A percentile compares a stretch with the other conserved stretches of the same genome.
These are phyloP conservation scores for Cossypha niveicapilla DNA, from an alignment of 2,797 vertebrate species.

Conservation along the genomic window DNA sequence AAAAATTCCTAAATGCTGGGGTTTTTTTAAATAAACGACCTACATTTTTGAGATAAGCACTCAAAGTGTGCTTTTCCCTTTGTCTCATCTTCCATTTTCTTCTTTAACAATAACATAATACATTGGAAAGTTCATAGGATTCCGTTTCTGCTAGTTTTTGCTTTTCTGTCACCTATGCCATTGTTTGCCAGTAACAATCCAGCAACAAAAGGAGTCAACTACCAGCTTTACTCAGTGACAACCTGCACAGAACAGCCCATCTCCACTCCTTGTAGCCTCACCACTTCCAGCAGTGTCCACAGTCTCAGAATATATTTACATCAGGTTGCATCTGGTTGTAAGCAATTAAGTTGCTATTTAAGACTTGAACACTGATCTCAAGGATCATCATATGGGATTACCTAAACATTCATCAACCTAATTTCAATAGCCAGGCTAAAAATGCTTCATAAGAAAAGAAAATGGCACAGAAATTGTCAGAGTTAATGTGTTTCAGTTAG, in stretches of 20 bases:
- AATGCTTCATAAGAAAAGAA: not conserved
- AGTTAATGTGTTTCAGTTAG: not conserved
- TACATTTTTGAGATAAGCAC: not conserved
- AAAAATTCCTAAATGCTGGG: not conserved
- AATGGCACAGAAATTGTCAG: not conserved
- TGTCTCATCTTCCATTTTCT: not conserved
- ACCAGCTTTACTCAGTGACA: not conserved
- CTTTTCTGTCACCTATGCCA: not conserved
- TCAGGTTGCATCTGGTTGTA: not conserved
- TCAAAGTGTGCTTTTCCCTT: not conserved
- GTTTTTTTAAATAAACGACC: rapidly evolving
- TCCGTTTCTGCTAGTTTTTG: not conserved
- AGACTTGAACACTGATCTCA: rapidly evolving
- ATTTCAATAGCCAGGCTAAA: not conserved
- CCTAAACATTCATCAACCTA: not conserved
- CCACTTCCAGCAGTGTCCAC: not conserved
- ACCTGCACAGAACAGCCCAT: no score
- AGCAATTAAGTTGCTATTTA: not conserved
- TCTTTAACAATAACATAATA: not conserved
- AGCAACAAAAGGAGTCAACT: not conserved
- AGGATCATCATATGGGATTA: not conserved
- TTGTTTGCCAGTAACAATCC: not conserved
- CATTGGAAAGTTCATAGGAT: not conserved
- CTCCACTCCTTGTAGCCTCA: not conserved
- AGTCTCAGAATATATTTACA: not conserved